A percentile compares a stretch with the other conserved stretches of the same genome.
Conservation (phyloP, 2,888 invertebrate species). For the Acleris sparsana region DNA sequence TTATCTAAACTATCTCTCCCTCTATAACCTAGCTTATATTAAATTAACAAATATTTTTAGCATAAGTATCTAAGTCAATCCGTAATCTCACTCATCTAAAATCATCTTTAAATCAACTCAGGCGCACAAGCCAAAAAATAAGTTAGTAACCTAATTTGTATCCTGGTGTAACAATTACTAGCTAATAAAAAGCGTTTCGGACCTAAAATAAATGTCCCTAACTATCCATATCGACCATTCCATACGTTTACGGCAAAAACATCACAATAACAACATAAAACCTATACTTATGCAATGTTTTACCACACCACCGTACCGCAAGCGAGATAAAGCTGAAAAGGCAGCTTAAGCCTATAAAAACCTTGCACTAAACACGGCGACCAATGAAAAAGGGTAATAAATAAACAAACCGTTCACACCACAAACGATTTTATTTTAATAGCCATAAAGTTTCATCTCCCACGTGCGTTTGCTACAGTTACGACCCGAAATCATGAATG, state of each 20-base stretch:
- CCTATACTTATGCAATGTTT: conserved; percentile 83
- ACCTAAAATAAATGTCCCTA: conserved; percentile 69
- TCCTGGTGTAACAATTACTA: conserved; percentile 57
- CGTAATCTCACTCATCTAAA: no score
- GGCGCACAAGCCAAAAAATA: no score
- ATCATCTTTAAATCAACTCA: no score
- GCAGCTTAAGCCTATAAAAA: conserved; percentile 83
- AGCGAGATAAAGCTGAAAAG: conserved; percentile 84
- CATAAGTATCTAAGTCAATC: no score
- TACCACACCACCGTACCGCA: conserved; percentile 79
- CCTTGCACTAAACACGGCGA: conserved; percentile 80
- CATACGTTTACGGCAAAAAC: conserved; percentile 80
- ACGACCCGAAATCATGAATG: conserved; percentile 76
- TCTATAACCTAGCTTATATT: no score
- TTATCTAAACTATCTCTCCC: no score
- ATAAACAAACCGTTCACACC: conserved; percentile 77
- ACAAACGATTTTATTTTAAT: conserved; percentile 79
- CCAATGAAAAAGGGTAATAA: conserved; percentile 75
- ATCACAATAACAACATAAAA: conserved; percentile 83
- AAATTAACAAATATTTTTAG: no score
- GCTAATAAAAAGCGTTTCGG: conserved; percentile 67
- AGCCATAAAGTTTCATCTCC: conserved; percentile 79
- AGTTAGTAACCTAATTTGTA: conserved; percentile 11
- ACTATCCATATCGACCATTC: conserved; percentile 76
- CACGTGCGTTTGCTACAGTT: conserved; percentile 70